Base-by-base conservation (phyloP, 2,888 invertebrate genomes). In the Crossocerus cetratus region DNA sequence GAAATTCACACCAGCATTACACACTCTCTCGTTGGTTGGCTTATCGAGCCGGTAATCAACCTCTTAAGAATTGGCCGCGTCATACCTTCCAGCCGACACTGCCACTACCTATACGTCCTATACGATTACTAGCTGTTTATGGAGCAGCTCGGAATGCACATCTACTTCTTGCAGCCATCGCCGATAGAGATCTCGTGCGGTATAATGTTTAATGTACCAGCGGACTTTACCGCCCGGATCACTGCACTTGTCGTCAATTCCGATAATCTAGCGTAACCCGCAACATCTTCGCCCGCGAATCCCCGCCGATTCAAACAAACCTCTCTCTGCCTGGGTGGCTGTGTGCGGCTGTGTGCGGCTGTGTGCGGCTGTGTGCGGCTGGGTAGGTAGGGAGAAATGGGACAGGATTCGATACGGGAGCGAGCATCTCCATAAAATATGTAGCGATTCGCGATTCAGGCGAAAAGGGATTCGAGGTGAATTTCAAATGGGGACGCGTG, bases 391-490 rank as follows among this genome's bases (percentile, higher is more conserved):
- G 56, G n/a, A 54, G 63, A 68, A 69, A 63, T 65, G 59, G 53
- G n/a, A 43, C 63, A 56, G 75, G 45, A 59, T 64, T 66, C 70
- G 66, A 61, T 65, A n/a, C 23, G 20, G 11, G 14, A 13, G n/a
- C 54, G 1, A 45, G 21, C 57, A 21, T 67, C 54, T 65, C 57
- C 70, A 75, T 76, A 75, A 76, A 67, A 75, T 70, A 76, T 75
- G 75, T 64, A 76, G 66, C 75, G 64, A 75, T 75, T 70, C 67
- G 70, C 66, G 57, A 61, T 75, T 64, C 57, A 54, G 45, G 22
- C 57, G 55, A 32, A 32, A 32, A 44, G n/a, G 58, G 70, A 18
- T 59, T 59, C 55, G 42, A 21, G 42, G 60, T 65, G 76, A 76
- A 76, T 76, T 59, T 67, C 43, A 74, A 76, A 75, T 54, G 61